Evolutionary conservation across 1,140 invertebrate species (phyloP).

Genomic region (Hestina assimilis): DNA sequence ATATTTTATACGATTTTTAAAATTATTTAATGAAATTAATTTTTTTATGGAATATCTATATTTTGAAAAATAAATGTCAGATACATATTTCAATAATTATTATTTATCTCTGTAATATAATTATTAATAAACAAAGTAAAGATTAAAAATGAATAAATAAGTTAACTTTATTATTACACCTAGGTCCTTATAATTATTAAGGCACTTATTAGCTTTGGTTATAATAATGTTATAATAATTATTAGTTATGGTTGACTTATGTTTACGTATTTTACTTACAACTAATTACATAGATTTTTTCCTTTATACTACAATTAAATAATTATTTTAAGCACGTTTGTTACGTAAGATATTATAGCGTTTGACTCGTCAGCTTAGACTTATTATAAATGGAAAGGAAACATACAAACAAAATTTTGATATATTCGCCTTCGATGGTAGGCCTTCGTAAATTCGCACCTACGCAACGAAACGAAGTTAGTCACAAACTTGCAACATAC

Average conservation of each 20-base stretch:
- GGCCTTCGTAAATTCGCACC: too few species aligned
- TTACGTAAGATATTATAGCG: too few species aligned
- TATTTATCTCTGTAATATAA: not conserved
- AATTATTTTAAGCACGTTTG: not conserved
- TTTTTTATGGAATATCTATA: too few species aligned
- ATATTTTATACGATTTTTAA: too few species aligned
- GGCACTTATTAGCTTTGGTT: constrained; percentile 57
- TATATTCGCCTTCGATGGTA: too few species aligned
- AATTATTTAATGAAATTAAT: too few species aligned
- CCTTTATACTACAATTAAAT: not conserved
- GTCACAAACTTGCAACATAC: too few species aligned
- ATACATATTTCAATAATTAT: not conserved
- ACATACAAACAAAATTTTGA: too few species aligned
- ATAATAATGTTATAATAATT: constrained; percentile 29
- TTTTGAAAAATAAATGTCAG: too few species aligned
- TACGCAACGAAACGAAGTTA: too few species aligned
- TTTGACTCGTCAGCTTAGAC: too few species aligned
- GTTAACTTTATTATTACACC: not conserved
- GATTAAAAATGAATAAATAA: not conserved
- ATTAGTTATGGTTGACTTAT: constrained; percentile 16
- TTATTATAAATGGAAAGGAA: too few species aligned
- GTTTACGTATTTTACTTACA: constrained; percentile 1
- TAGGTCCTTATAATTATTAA: constrained; percentile 47
- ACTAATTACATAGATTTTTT: not conserved
- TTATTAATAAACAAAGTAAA: constrained; percentile 1